Evolutionary conservation across 2,888 invertebrate genomes (phyloP), one percentile per base, ranked within the genome.

Genomic region (Horisme vitalbata): DNA sequence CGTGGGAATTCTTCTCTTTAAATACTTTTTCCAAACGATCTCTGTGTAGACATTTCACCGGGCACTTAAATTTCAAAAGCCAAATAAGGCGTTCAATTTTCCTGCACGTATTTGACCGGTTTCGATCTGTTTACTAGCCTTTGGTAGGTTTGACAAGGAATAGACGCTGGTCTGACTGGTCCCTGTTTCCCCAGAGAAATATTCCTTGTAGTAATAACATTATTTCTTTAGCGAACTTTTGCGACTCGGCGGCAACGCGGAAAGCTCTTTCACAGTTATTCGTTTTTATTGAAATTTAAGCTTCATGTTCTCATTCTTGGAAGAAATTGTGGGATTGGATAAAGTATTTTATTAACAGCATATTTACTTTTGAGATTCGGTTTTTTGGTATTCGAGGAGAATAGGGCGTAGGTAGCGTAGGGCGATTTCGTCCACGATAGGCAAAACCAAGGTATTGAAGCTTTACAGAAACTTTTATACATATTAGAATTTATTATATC

Each of bases 61-160:
- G 39, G 21, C 39, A 49, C 39, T 49, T 39, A 35, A 36, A 35
- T 45, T 33, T 32, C 34, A 44, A 49, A 49, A 39, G 39, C 39
- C 39, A 31, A 35, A 49, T 44, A 44, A 27, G 35, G 44, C 15
- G 35, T 13, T 44, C 30, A 31, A 39, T 44, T 45, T 44, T 32
- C 44, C 30, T 14, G 13, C 10, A 27, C 26, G 41, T 33, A 33
- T 23, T 43, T 48, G 44, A 44, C 35, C 35, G 44, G 49, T 35
- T 43, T 32, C 32, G 14, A 20, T 28, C 15, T 39, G 31, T 39
- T 34, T 36, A 32, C 39, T 27, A 31, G 43, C 15, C 21, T 49
- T 49, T 49, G 44, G 45, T 35, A 39, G n/a, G n/a, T n/a, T n/a
- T n/a, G 44, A 35, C 34, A 32, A 41, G 37, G 41, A 36, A 43